These are phyloP conservation scores for Nematostella vectensis DNA, from an alignment of 92 coral and sea anemone genomes.

Conservation along the genomic window DNA sequence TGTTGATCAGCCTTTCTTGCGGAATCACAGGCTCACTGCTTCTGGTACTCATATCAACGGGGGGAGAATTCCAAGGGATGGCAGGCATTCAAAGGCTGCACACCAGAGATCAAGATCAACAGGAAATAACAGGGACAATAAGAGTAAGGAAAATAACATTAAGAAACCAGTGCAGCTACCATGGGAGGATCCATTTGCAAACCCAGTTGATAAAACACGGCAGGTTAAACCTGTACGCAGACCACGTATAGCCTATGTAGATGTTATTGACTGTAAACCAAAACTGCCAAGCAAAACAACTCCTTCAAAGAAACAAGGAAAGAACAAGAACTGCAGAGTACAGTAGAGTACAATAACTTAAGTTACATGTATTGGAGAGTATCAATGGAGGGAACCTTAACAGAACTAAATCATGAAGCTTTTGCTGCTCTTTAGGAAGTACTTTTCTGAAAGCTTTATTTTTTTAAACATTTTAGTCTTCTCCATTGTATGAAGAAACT, in stretches of 20 bases:
- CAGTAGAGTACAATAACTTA: constrained; percentile 24
- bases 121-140: constrained; percentile 27
- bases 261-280: constrained; percentile 10
- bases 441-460: too few relatives aligned
- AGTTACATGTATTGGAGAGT: too few relatives aligned
- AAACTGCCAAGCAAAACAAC: constrained; percentile 1
- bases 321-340: constrained; percentile 67
- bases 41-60: constrained; percentile 37
- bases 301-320: constrained; percentile 34
- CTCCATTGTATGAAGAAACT: too few relatives aligned
- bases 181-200: constrained; percentile 99
- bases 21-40: constrained; percentile 44
- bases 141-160: constrained; percentile 33
- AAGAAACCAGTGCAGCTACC: constrained; percentile 69
- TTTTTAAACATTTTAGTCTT: too few relatives aligned
- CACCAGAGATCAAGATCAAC: constrained; percentile 8
- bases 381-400: too few relatives aligned
- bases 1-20: constrained; percentile 21
- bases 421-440: too few relatives aligned
- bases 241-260: constrained; percentile 55
- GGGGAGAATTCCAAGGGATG: constrained; percentile 6
- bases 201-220: constrained; percentile 80
- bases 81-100: background rate
- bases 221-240: constrained; percentile 49
- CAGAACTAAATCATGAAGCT: too few relatives aligned